Evolutionary conservation across 2,888 invertebrate species (phyloP).

Genomic region (Calephelis perditalis): DNA sequence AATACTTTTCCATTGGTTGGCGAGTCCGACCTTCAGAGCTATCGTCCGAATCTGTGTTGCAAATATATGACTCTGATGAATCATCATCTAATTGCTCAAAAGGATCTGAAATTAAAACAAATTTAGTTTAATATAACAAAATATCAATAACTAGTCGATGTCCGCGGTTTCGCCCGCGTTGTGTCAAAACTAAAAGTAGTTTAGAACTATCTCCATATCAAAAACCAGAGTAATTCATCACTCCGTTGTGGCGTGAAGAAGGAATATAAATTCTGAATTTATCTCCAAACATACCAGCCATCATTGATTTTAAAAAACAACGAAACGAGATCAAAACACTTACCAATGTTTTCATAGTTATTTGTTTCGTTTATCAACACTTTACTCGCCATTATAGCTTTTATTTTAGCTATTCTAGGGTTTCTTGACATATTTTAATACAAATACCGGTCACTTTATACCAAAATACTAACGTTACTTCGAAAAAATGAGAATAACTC

Average conservation of each 20-base stretch:
- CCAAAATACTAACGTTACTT: slow-evolving; percentile 3
- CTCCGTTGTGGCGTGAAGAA: slow-evolving; percentile 1
- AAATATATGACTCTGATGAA: slow-evolving; percentile 3
- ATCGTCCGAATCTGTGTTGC: slow-evolving; percentile 2
- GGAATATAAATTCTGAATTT: slow-evolving; percentile 3
- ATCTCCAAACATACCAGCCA: slow-evolving; percentile 1
- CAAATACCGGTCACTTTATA: slow-evolving; percentile 2
- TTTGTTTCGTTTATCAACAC: slow-evolving; percentile 3
- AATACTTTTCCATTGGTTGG: background rate
- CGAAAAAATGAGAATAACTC: background rate
- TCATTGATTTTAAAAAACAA: background rate
- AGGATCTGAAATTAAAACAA: slow-evolving; percentile 2
- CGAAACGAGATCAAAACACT: background rate
- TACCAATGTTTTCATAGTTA: slow-evolving; percentile 2
- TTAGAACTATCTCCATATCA: slow-evolving; percentile 2
- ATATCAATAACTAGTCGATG: slow-evolving; percentile 1
- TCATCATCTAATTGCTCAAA: background rate
- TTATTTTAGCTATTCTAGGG: slow-evolving; percentile 3
- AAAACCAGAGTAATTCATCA: slow-evolving; percentile 2
- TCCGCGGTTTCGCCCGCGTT: slow-evolving; percentile 1
- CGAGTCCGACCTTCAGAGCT: slow-evolving; percentile 3
- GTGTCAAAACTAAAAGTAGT: slow-evolving; percentile 2
- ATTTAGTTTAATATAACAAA: slow-evolving; percentile 1
- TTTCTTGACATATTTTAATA: slow-evolving; percentile 1
- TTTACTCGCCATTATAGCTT: slow-evolving; percentile 2